Base-by-base conservation (phyloP, 2,888 invertebrate species). In the Myathropa florea region DNA sequence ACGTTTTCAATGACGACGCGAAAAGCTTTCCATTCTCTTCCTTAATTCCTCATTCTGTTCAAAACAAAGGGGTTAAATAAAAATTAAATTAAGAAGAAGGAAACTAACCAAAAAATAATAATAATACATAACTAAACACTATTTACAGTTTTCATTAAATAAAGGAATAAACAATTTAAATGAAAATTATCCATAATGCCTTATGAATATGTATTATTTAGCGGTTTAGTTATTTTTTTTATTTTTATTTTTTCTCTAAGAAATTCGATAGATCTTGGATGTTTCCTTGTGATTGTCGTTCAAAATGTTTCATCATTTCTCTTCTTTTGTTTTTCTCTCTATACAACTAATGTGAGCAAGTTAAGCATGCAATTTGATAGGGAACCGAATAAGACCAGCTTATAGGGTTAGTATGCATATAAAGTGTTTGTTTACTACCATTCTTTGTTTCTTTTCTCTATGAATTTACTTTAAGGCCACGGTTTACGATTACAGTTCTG, bases 361-460 rank as follows among this genome's bases (percentile, higher is more conserved):
- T 82, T 60, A 59, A 68, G 30, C 65, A 79, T 71, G 80, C 77
- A 72, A 68, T 59, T 68, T 79, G 84, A 82, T 57, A 64, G 80
- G 68, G 57, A 90, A 90, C 89, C 90, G 90, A 91, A 92, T 92
- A 92, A 92, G 92, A 91, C 92, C 92, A 90, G 92, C 92, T 92
- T 92, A 92, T 91, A 90, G 90, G 90, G 91, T 90, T 91, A 90
- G 90, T 83, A 70, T 73, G 61, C 28, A 33, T 26, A 18, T 59
- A 23, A 14, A 88, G 83, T 85, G 85, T 77, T 83, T 86, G 85
- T 87, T 73, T 77, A 24, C n/a, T n/a, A 26, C 10, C 39, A 46
- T 18, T 61, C 24, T 53, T 61, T 57, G 57, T 24, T 72, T 67
- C 68, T 30, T 68, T 59, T 83, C 14, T 75, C 63, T 67, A n/a